phyloP scores from a whole-genome alignment of 2,797 vertebrate genomes.

The Etheostoma perlongum region DNA sequence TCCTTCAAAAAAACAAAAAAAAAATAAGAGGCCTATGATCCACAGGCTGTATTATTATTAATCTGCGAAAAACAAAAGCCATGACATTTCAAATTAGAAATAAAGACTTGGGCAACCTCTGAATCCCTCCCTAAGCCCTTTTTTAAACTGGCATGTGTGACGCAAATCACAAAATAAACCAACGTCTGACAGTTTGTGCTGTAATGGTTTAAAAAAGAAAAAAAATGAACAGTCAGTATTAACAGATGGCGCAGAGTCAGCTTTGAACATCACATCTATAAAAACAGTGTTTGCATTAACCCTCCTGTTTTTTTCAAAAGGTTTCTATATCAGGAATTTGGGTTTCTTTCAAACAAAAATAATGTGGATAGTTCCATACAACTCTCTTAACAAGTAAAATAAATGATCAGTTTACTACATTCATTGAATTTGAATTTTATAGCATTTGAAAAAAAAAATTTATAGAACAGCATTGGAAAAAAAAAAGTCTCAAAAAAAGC shows the following conservation, averaged over 20 bases:
- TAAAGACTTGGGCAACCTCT: slow-evolving; percentile 27
- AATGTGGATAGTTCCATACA: no score
- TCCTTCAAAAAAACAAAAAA: background rate
- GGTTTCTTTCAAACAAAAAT: no score
- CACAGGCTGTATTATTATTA: slow-evolving; percentile 19
- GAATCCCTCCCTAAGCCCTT: slow-evolving; percentile 63
- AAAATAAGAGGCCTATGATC: slow-evolving; percentile 24
- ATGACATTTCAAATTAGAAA: slow-evolving; percentile 6
- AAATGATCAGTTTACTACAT: no score
- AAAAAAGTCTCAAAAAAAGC: no score
- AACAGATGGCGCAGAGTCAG: slow-evolving; percentile 34
- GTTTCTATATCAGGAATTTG: no score
- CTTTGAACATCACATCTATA: slow-evolving; percentile 22
- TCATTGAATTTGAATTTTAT: no score
- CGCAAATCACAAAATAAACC: slow-evolving; percentile 40
- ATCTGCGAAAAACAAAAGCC: slow-evolving; percentile 38
- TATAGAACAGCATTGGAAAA: no score
- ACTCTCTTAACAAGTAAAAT: no score
- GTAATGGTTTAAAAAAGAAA: slow-evolving; percentile 47
- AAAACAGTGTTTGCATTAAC: slow-evolving; percentile 27
- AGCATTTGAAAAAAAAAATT: no score
- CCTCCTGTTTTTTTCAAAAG: no score
- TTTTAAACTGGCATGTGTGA: slow-evolving; percentile 43
- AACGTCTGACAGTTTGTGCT: slow-evolving; percentile 34
- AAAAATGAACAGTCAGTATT: slow-evolving; percentile 38